A percentile compares a stretch with the other conserved stretches of the same genome.
Evolutionary conservation across 2,113 vertebrate species (phyloP).

Genomic region (Mormyrus lacerda): DNA sequence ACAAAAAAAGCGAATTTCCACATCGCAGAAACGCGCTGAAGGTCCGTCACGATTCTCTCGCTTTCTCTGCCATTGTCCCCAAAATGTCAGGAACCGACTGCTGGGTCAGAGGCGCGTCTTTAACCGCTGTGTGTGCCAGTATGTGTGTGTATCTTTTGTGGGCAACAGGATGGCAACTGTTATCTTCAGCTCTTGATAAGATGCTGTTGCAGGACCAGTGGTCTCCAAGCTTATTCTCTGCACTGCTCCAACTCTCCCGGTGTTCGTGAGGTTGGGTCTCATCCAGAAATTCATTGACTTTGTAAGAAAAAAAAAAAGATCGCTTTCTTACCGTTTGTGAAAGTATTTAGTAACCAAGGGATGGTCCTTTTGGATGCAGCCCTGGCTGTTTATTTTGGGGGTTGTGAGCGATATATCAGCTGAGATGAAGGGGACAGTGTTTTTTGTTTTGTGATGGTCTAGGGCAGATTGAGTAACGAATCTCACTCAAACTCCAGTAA

Average conservation of each 20-base stretch:
- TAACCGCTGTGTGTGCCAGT: background rate
- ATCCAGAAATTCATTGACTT: background rate
- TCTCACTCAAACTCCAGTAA: background rate
- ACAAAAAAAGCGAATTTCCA: background rate
- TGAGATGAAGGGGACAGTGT: background rate
- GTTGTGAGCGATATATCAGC: background rate
- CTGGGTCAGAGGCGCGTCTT: background rate
- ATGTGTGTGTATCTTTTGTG: background rate
- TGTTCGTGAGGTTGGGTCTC: background rate
- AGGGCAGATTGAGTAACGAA: background rate
- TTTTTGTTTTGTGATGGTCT: background rate
- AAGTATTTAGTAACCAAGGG: background rate
- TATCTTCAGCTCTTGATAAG: background rate
- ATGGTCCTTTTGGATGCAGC: background rate
- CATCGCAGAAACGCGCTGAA: background rate
- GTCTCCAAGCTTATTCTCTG: background rate
- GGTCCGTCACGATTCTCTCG: background rate
- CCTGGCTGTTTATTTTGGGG: background rate
- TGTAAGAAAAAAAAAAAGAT: too few relatives aligned
- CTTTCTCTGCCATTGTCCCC: conserved; percentile 2
- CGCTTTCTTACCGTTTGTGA: background rate
- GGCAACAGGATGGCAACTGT: background rate
- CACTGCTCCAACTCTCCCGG: background rate
- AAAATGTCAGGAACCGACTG: conserved; percentile 7
- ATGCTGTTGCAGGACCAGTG: background rate